phyloP scores from a whole-genome alignment of 2,888 invertebrate genomes.

The Ennomos quercinarius region DNA sequence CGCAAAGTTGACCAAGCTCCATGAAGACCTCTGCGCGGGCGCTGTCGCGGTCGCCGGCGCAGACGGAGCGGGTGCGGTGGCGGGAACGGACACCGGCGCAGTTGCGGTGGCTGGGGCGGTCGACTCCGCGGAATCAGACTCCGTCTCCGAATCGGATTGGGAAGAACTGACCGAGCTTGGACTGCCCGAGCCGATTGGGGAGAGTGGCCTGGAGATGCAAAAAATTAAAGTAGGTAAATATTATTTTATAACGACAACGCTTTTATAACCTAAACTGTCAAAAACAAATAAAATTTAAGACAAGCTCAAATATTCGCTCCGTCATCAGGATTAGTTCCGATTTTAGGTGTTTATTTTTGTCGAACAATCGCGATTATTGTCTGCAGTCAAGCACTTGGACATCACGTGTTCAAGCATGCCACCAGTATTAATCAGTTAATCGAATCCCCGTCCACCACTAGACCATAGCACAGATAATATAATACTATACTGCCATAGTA shows the following conservation, averaged over 20 bases:
- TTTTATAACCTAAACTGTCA: too few relatives aligned
- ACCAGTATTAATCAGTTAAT: too few relatives aligned
- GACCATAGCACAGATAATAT: too few relatives aligned
- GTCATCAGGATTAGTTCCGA: too few relatives aligned
- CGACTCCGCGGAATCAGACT: constrained; percentile 87
- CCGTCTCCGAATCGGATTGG: constrained; percentile 62
- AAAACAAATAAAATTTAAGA: too few relatives aligned
- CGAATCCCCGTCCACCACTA: too few relatives aligned
- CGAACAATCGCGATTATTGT: too few relatives aligned
- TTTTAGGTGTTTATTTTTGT: too few relatives aligned
- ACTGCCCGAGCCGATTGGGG: constrained; percentile 78
- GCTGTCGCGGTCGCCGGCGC: constrained; percentile 29
- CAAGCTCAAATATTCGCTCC: background rate
- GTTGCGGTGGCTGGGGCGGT: constrained; percentile 70
- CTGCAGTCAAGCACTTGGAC: too few relatives aligned
- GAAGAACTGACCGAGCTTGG: constrained; percentile 79
- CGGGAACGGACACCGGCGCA: constrained; percentile 67
- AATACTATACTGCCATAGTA: too few relatives aligned
- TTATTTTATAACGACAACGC: too few relatives aligned
- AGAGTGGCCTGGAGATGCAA: constrained; percentile 65
- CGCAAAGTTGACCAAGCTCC: constrained; percentile 77
- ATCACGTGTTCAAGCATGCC: too few relatives aligned
- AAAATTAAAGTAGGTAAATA: constrained; percentile 1
- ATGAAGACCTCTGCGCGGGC: constrained; percentile 78
- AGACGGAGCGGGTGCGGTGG: constrained; percentile 52